Base-by-base conservation (phyloP, 2,888 invertebrate species). In the Andrena bucephala region DNA sequence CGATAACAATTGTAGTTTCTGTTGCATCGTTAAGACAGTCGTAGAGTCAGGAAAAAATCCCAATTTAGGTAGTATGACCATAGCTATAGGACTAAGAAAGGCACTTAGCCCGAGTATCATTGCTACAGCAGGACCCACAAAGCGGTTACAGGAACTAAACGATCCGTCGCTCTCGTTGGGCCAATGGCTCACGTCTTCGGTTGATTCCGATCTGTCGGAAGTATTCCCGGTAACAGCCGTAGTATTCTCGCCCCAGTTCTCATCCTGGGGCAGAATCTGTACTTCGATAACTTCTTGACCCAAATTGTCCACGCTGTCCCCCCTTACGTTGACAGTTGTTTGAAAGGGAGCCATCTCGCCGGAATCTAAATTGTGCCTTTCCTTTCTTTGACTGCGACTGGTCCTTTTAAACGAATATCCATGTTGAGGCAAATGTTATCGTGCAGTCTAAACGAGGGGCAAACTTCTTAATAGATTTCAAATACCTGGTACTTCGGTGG, bases 231-330 rank as follows among this genome's bases (percentile, higher is more conserved):
- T 99, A 48, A 99, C 97, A 0, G 99, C 99, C 0, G 99, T 99
- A 0, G 99, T 99, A 91, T 98, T 99, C 94, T 99, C 99, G n/a
- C 98, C 99, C 99, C 99, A 99, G 94, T 99, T 99, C 92, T 99
- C 99, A 94, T 99, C 99, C 94, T 99, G 97, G 0, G 98, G 98
- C 77, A 99, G 94, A 87, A 99, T 99, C 95, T 99, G 99, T 52
- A 99, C 99, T 95, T 99, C 99, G 67, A 99, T 98, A 13, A 98
- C 97, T 94, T 98, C 98, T 92, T 98, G 98, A 0, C 97, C 97
- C 84, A 97, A 97, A 87, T 97, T 97, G 85, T 97, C 97, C 27
- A 96, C 96, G 90, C 96, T 97, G 69, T 93, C 93, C 2, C 92
- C 91, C 33, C 94, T 87, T 81, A 97, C 95, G 87, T 97, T 97